Base-by-base conservation (phyloP, 1,140 invertebrate genomes). In the Rhagoletis zephyria region DNA sequence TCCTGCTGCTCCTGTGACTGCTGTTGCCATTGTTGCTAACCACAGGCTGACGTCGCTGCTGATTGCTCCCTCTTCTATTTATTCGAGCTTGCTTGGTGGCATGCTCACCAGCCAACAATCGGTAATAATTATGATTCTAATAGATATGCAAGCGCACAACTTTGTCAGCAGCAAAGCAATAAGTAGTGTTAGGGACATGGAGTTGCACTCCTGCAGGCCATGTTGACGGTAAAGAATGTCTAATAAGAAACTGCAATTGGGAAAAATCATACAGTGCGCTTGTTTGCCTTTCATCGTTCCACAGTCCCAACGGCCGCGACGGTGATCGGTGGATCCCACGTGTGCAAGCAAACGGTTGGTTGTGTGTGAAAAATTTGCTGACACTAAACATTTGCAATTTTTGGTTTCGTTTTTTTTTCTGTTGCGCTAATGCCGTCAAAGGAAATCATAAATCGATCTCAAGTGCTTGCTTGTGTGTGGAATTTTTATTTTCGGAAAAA, bases 51-150 rank as follows among this genome's bases (percentile, higher is more conserved):
- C 61, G n/a, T 16, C 19, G 51, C 48, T 67, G 64, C 64, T 67
- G 61, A 63, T 63, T 63, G 48, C 74, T 51, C 70, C 63, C 16
- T 10, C 64, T 67, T 19, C 64, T 67, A 19, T 67, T 10, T 14
- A 2, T 16, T 14, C 4, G 19, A 40, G 9, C 40, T 14, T 7
- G 56, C 12, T 14, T 5, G 19, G 10, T 30, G 65, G 19, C 65
- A 67, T 40, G 67, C 67, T 16, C 67, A 42, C 14, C 67, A 16
- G 48, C 14, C 45, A 56, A n/a, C 48, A 81, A 81, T 56, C 48
- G 74, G 16, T 16, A 81, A 81, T 81, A 51, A 81, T 81, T 81
- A 81, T 81, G 74, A 81, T 81, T 81, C 48, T 81, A 81, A 81
- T 56, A 81, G 74, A 19, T 81, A 81, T 81, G 74, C 74, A 81